phyloP scores from a whole-genome alignment of 2,888 invertebrate genomes.

The Nematopogon swammerdamellus region DNA sequence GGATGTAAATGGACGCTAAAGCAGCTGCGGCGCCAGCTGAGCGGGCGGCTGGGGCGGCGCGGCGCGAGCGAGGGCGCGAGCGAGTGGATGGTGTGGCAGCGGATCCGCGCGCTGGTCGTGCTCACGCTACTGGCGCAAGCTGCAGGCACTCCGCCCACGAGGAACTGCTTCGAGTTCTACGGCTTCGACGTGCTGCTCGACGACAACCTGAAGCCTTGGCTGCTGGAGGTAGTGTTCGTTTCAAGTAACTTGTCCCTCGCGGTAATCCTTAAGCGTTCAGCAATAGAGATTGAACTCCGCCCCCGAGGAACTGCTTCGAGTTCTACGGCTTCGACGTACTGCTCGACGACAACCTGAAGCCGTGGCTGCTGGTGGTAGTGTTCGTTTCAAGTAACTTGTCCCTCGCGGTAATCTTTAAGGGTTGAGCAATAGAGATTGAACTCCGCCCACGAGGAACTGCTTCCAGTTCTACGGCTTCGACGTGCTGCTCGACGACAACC shows the following conservation, averaged over 20 bases:
- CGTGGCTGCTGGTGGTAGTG: too few species aligned
- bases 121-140: constrained; percentile 75
- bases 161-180: constrained; percentile 85
- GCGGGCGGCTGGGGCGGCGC: constrained; percentile 33
- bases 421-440: too few species aligned
- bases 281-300: too few species aligned
- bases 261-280: too few species aligned
- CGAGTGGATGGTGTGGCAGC: constrained; percentile 80
- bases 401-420: too few species aligned
- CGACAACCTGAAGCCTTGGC: constrained; percentile 79
- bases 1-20: constrained; percentile 86
- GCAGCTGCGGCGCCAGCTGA: constrained; percentile 72
- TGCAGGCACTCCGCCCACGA: constrained; percentile 64
- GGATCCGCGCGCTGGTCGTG: constrained; percentile 69
- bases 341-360: constrained; percentile 76
- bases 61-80: constrained; percentile 59
- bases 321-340: constrained; percentile 91
- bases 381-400: too few species aligned
- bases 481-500: too few species aligned
- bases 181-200: constrained; percentile 91
- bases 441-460: too few species aligned
- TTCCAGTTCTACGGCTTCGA: too few species aligned
- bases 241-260: too few species aligned
- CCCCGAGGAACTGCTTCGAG: too few species aligned
- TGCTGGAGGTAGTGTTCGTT: constrained; percentile 85